Evolutionary conservation across 2,113 vertebrate genomes (phyloP), one percentile per base, ranked within the genome.

Genomic region (Tragelaphus scriptus): DNA sequence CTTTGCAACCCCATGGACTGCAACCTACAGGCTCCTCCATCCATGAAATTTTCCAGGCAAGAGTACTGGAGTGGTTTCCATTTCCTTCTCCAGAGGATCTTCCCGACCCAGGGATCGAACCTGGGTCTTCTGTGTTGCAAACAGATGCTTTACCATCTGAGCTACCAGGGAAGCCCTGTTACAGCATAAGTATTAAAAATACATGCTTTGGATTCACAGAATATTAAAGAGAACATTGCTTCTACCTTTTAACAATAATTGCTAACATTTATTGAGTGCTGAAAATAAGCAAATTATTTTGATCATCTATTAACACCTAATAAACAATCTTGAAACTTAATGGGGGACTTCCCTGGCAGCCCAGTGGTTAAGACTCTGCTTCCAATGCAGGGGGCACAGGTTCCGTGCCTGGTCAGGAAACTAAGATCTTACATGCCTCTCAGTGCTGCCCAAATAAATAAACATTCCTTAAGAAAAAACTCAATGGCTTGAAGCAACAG

Each of bases 161-260:
- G 68, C 68, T 19, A 23, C 2, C 5, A 71, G 19, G 36, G 36
- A 75, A 40, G 36, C 56, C 40, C 26, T 84, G 0, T 47, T 85
- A 16, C 15, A 75, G 7, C 1, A 58, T 6, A 71, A 7, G 4
- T 13, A 68, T 90, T 87, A 56, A 87, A 91, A 88, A 53, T 61
- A 44, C 8, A 55, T 51, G 5, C 47, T 90, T 93, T 86, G 7
- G 28, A 53, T 15, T 68, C 10, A 56, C 3, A 56, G 30, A 80
- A 7, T 53, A 36, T 8, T 87, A 44, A 63, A 75, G 5, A 55
- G 10, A 90, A 75, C 4, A 32, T 1, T 40, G 8, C 17, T 36
- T 63, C 21, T 91, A 95, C n/a, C 16, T 84, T 5, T 91, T 30
- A 86, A 59, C 26, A 87, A 77, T 79, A 96, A 61, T 25, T 19